A percentile compares a stretch with the other conserved stretches of the same genome.
Conservation (phyloP, 2,113 vertebrate genomes). For the Seriola dumerili region DNA sequence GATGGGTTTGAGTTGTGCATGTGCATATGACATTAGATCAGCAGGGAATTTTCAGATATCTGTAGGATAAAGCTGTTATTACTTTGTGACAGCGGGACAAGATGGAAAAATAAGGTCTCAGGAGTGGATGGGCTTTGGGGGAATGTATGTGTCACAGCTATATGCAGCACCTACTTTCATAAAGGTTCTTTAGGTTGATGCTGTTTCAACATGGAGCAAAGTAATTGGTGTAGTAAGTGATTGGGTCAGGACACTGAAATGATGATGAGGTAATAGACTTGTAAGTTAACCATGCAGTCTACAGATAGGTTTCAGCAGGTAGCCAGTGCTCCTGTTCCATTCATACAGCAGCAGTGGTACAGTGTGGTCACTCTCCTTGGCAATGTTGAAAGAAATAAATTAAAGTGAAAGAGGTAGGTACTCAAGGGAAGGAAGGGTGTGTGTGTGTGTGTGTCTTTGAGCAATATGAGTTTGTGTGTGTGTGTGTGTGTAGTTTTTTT, state of each 20-base stretch:
- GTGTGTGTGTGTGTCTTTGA: conserved; percentile 3
- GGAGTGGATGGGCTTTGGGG: background rate
- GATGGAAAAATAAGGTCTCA: conserved; percentile 11
- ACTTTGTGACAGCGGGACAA: background rate
- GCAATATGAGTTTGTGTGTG: background rate
- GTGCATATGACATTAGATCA: background rate
- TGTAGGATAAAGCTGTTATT: background rate
- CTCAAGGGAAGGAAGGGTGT: conserved; percentile 19
- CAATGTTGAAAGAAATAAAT: conserved; percentile 50
- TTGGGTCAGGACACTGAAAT: background rate
- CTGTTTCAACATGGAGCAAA: background rate
- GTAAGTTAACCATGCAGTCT: background rate
- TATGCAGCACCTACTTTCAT: conserved; percentile 7
- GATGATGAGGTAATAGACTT: too few relatives aligned
- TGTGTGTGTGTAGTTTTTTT: conserved; percentile 20
- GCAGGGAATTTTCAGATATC: background rate
- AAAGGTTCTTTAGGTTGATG: conserved; percentile 3
- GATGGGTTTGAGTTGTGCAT: background rate
- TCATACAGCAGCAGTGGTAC: conserved; percentile 5
- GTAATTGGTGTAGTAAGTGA: background rate
- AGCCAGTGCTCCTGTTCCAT: background rate
- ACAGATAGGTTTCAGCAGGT: conserved; percentile 6
- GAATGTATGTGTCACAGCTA: background rate
- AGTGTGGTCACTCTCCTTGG: conserved; percentile 30
- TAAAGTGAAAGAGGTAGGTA: conserved; percentile 43